Base-by-base conservation (phyloP, 1,140 invertebrate genomes). In the Condylostylus longicornis region DNA sequence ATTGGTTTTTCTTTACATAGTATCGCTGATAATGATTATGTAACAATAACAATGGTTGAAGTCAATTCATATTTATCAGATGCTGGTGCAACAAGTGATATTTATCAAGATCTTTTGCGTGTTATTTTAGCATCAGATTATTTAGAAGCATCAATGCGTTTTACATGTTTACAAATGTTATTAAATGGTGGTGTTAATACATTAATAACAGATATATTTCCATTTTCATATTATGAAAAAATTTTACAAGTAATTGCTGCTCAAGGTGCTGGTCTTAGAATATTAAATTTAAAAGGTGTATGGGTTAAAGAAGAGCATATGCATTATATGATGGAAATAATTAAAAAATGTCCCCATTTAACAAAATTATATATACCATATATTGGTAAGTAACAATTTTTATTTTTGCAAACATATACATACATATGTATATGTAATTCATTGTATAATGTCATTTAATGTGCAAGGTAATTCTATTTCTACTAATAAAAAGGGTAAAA, bases 231-330 rank as follows among this genome's bases (percentile, higher is more conserved):
- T 51, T 76, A 76, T 51, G 68, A 69, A 35, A 71, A 71, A 54
- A 71, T 77, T 43, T 52, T 76, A 42, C 63, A 72, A 55, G 62
- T 71, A 33, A 70, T 76, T 43, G 60, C 61, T 2, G 64, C 66
- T 18, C 69, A 74, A 53, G 74, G 74, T 8, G 59, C 61, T 3
- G 65, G 72, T 23, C 31, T 77, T 43, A 66, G 69, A 31, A 64
- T 72, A 18, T 57, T 77, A 15, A 72, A 77, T 62, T 60, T 77
- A 37, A 74, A 76, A 64, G 73, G 75, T 17, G 68, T 79, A 23
- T 75, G 75, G 75, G 70, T 75, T 17, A 68, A 72, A 55, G 72
- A 76, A 37, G 73, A 77, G 35, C 69, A 72, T 42, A 65, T 74
- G 43, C 51, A 64, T 32, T 60, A 73, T n/a, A 63, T 77, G 54